Conservation (phyloP, 2,888 invertebrate genomes). For the Agelastica alni region DNA sequence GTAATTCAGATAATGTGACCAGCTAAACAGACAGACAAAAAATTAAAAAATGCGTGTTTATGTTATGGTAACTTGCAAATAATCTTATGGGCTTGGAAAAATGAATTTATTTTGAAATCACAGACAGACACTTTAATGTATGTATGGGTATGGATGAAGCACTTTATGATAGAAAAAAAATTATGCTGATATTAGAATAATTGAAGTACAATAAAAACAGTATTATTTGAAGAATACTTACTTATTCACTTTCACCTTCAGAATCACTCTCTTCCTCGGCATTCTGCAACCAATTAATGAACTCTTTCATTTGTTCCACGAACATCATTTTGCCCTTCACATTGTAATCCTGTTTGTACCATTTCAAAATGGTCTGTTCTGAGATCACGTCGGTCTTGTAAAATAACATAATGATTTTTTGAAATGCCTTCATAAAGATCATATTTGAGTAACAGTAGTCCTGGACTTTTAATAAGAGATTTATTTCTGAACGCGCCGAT, state of each 20-base stretch:
- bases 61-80: no score
- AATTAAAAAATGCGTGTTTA: no score
- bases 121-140: no score
- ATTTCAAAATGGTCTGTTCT: slow-evolving; percentile 93
- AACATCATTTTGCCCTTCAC: slow-evolving; percentile 96
- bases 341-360: slow-evolving; percentile 94
- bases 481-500: slow-evolving; percentile 84
- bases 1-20: no score
- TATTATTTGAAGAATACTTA: no score
- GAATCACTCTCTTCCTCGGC: slow-evolving; percentile 86
- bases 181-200: no score
- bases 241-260: slow-evolving; percentile 57
- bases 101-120: no score
- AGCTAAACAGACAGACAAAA: no score
- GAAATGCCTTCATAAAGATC: slow-evolving; percentile 98
- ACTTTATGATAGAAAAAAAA: no score
- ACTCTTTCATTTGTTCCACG: slow-evolving; percentile 97
- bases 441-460: slow-evolving; percentile 99
- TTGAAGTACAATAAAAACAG: no score
- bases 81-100: no score
- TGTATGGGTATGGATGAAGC: no score
- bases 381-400: slow-evolving; percentile 95
- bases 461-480: slow-evolving; percentile 89
- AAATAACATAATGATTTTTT: slow-evolving; percentile 93
- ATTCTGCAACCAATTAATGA: slow-evolving; percentile 95